Evolutionary conservation across 2,888 invertebrate species (phyloP), one percentile per base, ranked within the genome.

Genomic region (Gibbula magus): DNA sequence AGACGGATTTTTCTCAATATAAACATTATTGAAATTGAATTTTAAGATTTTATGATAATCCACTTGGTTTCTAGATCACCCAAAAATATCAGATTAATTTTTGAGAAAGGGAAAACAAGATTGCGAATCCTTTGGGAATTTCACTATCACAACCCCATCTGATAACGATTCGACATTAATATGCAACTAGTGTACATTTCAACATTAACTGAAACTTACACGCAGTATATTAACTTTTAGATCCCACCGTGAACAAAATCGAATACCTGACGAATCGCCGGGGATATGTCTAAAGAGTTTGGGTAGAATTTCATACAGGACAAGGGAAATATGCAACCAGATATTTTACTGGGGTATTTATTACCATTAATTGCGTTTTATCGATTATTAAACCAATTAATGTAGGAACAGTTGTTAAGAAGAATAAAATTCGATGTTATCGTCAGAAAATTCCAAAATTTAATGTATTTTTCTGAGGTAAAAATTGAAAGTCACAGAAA

Each of bases 171-270:
- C 32, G 18, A 4, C 70, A 70, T 70, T 70, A 70, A 70, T 70
- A 70, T 70, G 32, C 35, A 70, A 70, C 70, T 70, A 70, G 70
- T 70, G 70, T 70, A 70, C 70, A 70, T 70, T 70, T 70, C 70
- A 70, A 39, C 70, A 70, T 70, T 70, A 29, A 70, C 39, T 32
- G 70, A 35, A 70, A 39, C 35, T 18, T 35, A 70, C 70, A 70
- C 32, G 32, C 32, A 67, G 67, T 32, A 35, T 70, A 35, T 70
- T 70, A 39, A 70, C 35, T 20, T 70, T 70, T 20, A 70, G 70
- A 70, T 70, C 32, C 32, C 70, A 35, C 10, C 39, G 20, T 35
- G 0, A 70, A 35, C 35, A 67, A 67, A 67, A 67, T 67, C 67
- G 67, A 32, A 70, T 32, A 70, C n/a, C n/a, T 70, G n/a, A 35